Evolutionary conservation across 1,140 invertebrate genomes (phyloP).

Genomic region (Nixonia krombeini): DNA sequence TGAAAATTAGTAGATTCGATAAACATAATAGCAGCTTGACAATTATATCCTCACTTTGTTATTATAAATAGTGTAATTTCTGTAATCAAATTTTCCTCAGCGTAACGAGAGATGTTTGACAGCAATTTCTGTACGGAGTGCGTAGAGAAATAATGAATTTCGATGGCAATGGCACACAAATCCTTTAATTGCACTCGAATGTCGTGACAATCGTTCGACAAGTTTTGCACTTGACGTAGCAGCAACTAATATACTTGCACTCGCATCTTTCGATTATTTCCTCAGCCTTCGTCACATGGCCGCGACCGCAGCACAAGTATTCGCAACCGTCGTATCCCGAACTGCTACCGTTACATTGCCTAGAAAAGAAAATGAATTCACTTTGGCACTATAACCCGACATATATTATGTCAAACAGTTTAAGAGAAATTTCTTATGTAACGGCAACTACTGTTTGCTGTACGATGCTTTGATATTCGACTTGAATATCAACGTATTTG

Average conservation of each 20-base stretch:
- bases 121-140: not conserved
- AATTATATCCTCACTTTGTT: no score
- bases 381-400: no score
- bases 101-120: not conserved
- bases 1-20: no score
- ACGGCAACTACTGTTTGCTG: no score
- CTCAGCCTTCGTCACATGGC: constrained; percentile 80
- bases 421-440: no score
- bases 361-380: constrained; percentile 60
- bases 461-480: no score
- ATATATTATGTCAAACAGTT: no score
- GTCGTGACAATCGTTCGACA: constrained; percentile 79
- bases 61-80: no score
- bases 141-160: no score
- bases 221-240: constrained; percentile 90
- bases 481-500: no score
- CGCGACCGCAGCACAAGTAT: constrained; percentile 89
- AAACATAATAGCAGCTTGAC: no score
- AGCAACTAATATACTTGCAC: constrained; percentile 93
- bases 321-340: constrained; percentile 84
- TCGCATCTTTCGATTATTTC: constrained; percentile 84
- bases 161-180: not conserved
- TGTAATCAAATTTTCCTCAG: no score
- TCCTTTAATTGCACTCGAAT: constrained; percentile 79
- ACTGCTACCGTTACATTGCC: constrained; percentile 79